Percentiles rank a stretch among this genome's conserved stretches.
phyloP scores from a whole-genome alignment of 2,797 vertebrate genomes.

The Etheostoma nigrum region DNA sequence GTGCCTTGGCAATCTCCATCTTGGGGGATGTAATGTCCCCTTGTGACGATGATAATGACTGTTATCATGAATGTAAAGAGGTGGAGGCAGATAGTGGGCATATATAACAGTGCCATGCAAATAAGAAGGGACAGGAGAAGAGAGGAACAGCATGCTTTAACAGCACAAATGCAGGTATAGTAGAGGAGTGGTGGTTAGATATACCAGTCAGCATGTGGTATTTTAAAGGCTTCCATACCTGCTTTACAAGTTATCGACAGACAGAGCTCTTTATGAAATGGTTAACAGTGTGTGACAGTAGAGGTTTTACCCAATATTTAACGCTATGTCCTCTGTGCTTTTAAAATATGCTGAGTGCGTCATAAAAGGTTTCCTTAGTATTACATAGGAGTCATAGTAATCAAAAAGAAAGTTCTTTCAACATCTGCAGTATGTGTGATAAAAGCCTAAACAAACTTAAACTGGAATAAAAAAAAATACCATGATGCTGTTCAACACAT shows the following conservation, averaged over 20 bases:
- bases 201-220: slow-evolving; percentile 42
- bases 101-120: slow-evolving; percentile 42
- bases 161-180: slow-evolving; percentile 30
- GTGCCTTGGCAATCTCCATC: slow-evolving; percentile 55
- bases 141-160: slow-evolving; percentile 32
- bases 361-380: not conserved
- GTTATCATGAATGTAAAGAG: slow-evolving; percentile 57
- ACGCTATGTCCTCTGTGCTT: slow-evolving; percentile 24
- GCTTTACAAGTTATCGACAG: slow-evolving; percentile 40
- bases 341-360: slow-evolving; percentile 3
- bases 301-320: slow-evolving; percentile 40
- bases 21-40: slow-evolving; percentile 55
- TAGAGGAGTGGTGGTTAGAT: slow-evolving; percentile 41
- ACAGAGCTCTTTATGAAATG: slow-evolving; percentile 29
- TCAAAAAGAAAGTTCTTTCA: not conserved
- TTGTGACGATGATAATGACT: slow-evolving; percentile 69
- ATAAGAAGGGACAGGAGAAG: slow-evolving; percentile 18
- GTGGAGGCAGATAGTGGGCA: slow-evolving; percentile 48
- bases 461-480: not conserved
- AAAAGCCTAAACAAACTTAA: slow-evolving; percentile 23
- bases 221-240: slow-evolving; percentile 48
- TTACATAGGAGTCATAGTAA: not conserved
- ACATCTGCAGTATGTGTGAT: not conserved
- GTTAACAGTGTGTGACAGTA: slow-evolving; percentile 34
- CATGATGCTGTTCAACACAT: not conserved